Conservation (phyloP, 2,113 vertebrate genomes). For the Barbus barbus region DNA sequence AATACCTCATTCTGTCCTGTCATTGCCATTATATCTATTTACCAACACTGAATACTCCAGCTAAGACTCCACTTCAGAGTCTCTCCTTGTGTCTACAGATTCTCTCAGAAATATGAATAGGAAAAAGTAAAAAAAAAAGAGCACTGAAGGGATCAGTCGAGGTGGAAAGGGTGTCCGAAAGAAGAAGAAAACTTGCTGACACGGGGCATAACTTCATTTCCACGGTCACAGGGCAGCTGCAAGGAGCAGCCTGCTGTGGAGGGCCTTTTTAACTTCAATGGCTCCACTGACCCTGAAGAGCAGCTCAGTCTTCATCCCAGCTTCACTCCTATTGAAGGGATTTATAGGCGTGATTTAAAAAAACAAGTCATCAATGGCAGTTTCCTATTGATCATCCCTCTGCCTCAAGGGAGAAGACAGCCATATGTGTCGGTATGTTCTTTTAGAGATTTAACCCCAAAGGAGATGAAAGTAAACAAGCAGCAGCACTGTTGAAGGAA, state of each 20-base stretch:
- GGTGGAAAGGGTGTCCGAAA: conserved; percentile 73
- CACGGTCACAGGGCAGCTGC: conserved; percentile 99
- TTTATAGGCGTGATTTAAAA: conserved; percentile 87
- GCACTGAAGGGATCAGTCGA: conserved; percentile 63
- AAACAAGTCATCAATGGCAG: conserved; percentile 36
- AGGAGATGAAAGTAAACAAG: conserved; percentile 32
- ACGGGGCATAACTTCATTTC: conserved; percentile 99
- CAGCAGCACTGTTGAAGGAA: not conserved
- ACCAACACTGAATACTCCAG: conserved; percentile 77
- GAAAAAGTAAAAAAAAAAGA: conserved; percentile 63
- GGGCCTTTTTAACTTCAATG: conserved; percentile 99
- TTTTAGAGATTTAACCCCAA: conserved; percentile 23
- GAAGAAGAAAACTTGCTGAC: conserved; percentile 92
- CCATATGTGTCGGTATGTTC: conserved; percentile 12
- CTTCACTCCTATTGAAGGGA: conserved; percentile 88
- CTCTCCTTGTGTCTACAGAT: too few species aligned
- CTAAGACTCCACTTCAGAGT: conserved; percentile 48
- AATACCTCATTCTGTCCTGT: conserved; percentile 73
- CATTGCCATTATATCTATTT: conserved; percentile 78
- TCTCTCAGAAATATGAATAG: conserved; percentile 48
- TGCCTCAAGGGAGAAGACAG: conserved; percentile 16
- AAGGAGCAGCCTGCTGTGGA: conserved; percentile 98
- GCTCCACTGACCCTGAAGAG: conserved; percentile 97
- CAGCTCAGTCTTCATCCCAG: conserved; percentile 89
- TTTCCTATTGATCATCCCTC: conserved; percentile 24